Base-by-base conservation (phyloP, 2,113 vertebrate species). In the Indri indri region DNA sequence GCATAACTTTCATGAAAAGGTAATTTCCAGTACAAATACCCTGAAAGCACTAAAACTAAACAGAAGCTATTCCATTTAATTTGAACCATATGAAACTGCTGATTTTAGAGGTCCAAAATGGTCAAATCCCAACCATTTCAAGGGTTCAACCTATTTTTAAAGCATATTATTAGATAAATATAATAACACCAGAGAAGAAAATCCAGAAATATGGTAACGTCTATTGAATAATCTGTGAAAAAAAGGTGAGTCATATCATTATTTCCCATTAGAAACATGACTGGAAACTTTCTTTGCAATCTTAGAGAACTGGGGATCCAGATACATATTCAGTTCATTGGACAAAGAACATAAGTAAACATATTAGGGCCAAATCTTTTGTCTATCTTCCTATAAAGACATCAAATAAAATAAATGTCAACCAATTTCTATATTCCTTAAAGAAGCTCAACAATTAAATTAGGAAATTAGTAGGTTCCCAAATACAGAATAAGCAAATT, bases 401-500 rank as follows among this genome's bases (percentile, higher is more conserved):
- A 90, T 45, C 52, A 70, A 85, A 80, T 88, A 90, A 90, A 88
- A 59, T 88, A 82, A 94, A 96, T 83, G 52, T 86, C 92, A 96
- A 52, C n/a, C 40, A 93, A 76, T 66, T 86, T 96, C 59, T 59
- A 42, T 11, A 91, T 76, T 70, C 25, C 83, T 96, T 89, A 84
- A 97, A 96, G 52, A 96, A 95, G 23, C 32, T 95, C 47, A 81
- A 71, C 30, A 94, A 80, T 86, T 87, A 84, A 95, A 83, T 91
- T 32, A 83, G 82, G 52, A 93, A 93, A 94, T 82, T 23, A 88
- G 25, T 59, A 96, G 37, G 45, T 70, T 91, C 18, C 59, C 59
- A 92, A 94, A 88, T 61, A 87, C 3, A 94, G 25, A 89, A 63
- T 8, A 92, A 89, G n/a, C 66, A 93, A 91, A 96, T 85, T 92